Evolutionary conservation across 92 coral and sea anemone genomes (phyloP).

Genomic region (Pocillopora meandrina): DNA sequence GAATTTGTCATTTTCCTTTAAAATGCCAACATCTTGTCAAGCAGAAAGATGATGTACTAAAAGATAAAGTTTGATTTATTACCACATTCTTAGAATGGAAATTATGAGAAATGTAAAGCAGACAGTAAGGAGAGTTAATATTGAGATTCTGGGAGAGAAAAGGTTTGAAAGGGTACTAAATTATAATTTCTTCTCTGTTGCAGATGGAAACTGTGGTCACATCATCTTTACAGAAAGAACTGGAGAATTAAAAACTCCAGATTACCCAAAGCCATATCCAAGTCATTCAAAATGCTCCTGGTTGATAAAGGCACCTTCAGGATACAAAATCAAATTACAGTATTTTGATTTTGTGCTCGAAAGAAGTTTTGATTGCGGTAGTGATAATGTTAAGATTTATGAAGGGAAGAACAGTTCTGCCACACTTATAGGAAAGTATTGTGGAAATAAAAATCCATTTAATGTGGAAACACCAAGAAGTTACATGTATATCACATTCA

Average conservation of each 20-base stretch:
- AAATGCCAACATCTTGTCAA: too few species aligned
- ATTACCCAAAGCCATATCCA: slow-evolving; percentile 70
- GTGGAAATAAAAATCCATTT: slow-evolving; percentile 66
- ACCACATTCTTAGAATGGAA: too few species aligned
- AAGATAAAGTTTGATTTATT: too few species aligned
- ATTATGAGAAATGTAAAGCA: too few species aligned
- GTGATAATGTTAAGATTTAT: slow-evolving; percentile 67
- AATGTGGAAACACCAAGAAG: slow-evolving; percentile 56
- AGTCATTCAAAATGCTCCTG: slow-evolving; percentile 68
- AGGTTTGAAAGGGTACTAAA: not conserved
- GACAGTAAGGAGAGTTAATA: too few species aligned
- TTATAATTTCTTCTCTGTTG: not conserved
- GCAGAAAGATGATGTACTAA: too few species aligned
- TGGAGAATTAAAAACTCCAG: slow-evolving; percentile 76
- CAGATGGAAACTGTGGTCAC: slow-evolving; percentile 29
- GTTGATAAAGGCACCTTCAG: slow-evolving; percentile 74
- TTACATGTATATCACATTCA: slow-evolving; percentile 58
- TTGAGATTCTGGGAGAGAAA: too few species aligned
- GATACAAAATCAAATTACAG: slow-evolving; percentile 56
- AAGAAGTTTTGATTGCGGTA: slow-evolving; percentile 44
- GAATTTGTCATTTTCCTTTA: too few species aligned
- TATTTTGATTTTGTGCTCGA: slow-evolving; percentile 71
- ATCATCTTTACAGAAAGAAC: slow-evolving; percentile 29
- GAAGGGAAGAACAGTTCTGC: slow-evolving; percentile 69
- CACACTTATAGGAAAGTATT: slow-evolving; percentile 71